Conservation (phyloP, 2,797 vertebrate genomes). For the Phoxinus dragarum region DNA sequence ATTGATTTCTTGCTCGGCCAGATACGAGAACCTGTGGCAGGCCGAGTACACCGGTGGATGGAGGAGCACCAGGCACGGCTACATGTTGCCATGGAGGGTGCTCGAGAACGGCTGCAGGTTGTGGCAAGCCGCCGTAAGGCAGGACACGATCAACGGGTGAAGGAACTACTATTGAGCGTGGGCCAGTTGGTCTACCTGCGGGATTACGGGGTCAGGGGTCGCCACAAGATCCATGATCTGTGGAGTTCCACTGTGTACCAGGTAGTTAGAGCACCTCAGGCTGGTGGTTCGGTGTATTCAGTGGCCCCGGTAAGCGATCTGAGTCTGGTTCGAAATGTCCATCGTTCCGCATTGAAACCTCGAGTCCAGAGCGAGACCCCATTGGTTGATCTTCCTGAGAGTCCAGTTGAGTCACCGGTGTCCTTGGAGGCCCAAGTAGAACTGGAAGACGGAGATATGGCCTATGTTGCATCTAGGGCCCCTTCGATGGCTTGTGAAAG, state of each 20-base stretch:
- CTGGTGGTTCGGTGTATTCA: neutral
- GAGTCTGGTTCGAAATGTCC: neutral
- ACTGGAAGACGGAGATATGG: neutral
- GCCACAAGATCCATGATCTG: neutral
- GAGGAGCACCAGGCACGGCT: neutral
- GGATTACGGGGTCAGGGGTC: neutral
- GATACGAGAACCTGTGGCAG: neutral
- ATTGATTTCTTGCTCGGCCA: no score
- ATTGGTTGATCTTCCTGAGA: rapidly evolving
- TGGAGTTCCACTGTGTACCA: neutral
- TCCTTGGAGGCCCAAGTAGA: neutral
- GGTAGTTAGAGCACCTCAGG: neutral
- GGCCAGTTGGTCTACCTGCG: neutral
- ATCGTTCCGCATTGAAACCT: neutral
- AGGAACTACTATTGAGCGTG: neutral
- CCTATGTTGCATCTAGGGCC: neutral
- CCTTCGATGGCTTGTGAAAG: no score
- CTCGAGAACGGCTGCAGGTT: neutral
- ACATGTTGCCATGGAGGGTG: neutral
- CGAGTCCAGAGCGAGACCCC: neutral
- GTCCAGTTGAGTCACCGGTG: neutral
- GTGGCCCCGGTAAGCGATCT: neutral
- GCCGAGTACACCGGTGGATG: neutral
- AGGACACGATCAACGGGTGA: neutral
- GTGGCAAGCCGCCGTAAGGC: neutral